Conservation (phyloP, 2,113 vertebrate species). For the Oncorhynchus gorbuscha region DNA sequence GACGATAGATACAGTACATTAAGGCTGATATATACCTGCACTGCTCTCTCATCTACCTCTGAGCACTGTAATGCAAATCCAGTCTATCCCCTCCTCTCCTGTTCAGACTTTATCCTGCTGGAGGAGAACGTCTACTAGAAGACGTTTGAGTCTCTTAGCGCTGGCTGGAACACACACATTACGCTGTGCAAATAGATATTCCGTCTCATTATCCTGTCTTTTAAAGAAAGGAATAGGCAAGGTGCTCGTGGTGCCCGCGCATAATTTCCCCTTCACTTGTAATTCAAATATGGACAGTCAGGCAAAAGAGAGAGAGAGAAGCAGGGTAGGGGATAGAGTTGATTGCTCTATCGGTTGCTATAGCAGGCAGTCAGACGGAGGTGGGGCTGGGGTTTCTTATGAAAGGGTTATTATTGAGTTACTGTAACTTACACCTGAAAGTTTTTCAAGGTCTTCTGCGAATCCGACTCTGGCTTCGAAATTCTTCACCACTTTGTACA, state of each 20-base stretch:
- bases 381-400: slow-evolving; percentile 2
- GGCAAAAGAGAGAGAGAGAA: slow-evolving; percentile 38
- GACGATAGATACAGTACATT: neutral
- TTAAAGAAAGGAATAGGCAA: slow-evolving; percentile 68
- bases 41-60: neutral
- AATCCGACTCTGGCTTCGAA: slow-evolving; percentile 81
- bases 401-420: slow-evolving; percentile 58
- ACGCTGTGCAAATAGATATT: slow-evolving; percentile 75
- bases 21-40: neutral
- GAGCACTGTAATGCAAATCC: neutral
- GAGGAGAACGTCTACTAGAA: slow-evolving; percentile 21
- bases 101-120: neutral
- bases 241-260: slow-evolving; percentile 63
- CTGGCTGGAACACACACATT: slow-evolving; percentile 72
- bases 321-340: slow-evolving; percentile 19
- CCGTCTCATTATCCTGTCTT: slow-evolving; percentile 77
- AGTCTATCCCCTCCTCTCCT: neutral
- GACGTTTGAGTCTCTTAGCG: slow-evolving; percentile 59
- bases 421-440: slow-evolving; percentile 79
- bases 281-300: slow-evolving; percentile 62
- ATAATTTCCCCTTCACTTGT: slow-evolving; percentile 60
- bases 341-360: slow-evolving; percentile 25
- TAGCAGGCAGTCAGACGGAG: slow-evolving; percentile 4
- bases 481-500: slow-evolving; percentile 81
- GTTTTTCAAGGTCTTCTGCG: slow-evolving; percentile 82